Base-by-base conservation (phyloP, 1,140 invertebrate genomes). In the Drosophila navojoa region DNA sequence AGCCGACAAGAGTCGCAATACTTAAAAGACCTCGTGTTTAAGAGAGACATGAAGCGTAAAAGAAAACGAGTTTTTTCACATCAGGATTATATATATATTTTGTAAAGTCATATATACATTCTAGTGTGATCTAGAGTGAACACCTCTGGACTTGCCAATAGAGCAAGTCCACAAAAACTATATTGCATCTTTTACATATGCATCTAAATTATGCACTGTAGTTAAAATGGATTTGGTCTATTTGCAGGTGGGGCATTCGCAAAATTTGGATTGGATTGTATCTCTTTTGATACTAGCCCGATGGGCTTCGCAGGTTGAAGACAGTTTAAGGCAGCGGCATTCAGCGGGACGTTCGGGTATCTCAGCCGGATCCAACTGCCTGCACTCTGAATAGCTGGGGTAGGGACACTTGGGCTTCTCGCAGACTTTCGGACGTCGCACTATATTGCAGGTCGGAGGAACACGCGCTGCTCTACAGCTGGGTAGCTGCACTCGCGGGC, bases 331-430 rank as follows among this genome's bases (percentile, higher is more conserved):
- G 55, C 70, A 72, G 3, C 32, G 29, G 16, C 70, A 72, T 10
- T 77, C 3, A 3, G 6, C 4, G 10, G 69, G 42, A 9, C 38
- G 19, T 4, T 22, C 60, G 42, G 19, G 52, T 25, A 50, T 3
- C 22, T 3, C 42, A 3, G 35, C 49, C 0, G 47, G 63, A 6
- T 76, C 73, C 15, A 54, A 38, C 0, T 42, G 67, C 0, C 25
- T 0, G 53, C 84, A 89, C 19, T 89, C 84, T 1, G 84, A 90
- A 44, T 47, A 89, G 32, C 84, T 78, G n/a, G 84, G 84, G 5
- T 77, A 89, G 3, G 84, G 84, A 9, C 84, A 89, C 11, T 55
- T 75, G 9, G 13, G 6, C 47, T 80, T 89, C 11, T 22, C 6
- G 22, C 80, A 89, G 5, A 45, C n/a, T 0, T 9, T 13, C 0